Evolutionary conservation across 1,140 invertebrate genomes (phyloP).

Genomic region (Tetraneura akinire): DNA sequence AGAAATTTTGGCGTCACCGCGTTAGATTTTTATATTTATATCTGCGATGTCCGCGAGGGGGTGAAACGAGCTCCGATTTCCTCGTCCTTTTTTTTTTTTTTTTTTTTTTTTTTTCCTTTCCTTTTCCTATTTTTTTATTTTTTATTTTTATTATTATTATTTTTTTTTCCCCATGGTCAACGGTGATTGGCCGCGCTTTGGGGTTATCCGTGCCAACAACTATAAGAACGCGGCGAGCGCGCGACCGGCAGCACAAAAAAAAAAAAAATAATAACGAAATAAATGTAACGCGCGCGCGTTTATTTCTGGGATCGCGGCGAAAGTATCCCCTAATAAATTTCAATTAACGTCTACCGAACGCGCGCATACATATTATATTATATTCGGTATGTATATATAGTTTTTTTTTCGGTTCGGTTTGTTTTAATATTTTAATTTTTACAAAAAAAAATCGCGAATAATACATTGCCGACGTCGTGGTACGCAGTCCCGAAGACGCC

Average conservation of each 20-base stretch:
- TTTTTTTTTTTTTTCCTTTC: constrained; percentile 39
- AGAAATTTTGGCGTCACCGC: constrained; percentile 47
- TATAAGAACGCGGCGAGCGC: neutral
- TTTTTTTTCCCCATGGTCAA: constrained; percentile 34
- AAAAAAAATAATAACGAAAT: constrained; percentile 21
- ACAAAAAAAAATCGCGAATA: constrained; percentile 33
- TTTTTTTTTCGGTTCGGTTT: neutral
- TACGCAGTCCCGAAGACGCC: constrained; percentile 40
- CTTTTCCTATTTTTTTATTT: neutral
- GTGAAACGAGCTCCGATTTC: constrained; percentile 45
- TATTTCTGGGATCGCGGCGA: constrained; percentile 23
- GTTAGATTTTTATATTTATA: constrained; percentile 47
- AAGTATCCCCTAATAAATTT: constrained; percentile 47
- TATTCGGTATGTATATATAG: no score
- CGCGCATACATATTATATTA: neutral
- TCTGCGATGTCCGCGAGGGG: neutral
- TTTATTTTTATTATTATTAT: no score
- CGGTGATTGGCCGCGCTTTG: constrained; percentile 49
- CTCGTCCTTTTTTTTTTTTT: neutral
- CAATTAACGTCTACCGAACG: constrained; percentile 39
- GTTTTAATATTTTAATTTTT: constrained; percentile 37
- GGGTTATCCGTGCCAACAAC: constrained; percentile 49
- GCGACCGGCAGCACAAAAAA: constrained; percentile 22
- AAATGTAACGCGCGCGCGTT: constrained; percentile 42
- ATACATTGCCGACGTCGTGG: constrained; percentile 22